Conservation (phyloP, 2,888 invertebrate genomes). For the Pyrocoelia pectoralis region DNA sequence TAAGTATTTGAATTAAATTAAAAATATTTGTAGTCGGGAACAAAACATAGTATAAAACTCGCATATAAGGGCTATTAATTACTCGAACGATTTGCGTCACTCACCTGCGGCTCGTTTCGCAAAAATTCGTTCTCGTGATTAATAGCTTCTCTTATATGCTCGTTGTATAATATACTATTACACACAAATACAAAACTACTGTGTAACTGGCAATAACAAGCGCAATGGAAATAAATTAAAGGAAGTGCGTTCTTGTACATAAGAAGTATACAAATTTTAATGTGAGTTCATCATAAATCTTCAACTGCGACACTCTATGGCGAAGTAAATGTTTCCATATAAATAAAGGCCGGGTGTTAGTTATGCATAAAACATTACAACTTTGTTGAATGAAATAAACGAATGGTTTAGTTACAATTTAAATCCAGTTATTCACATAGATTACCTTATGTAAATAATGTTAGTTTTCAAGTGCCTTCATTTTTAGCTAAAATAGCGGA, state of each 20-base stretch:
- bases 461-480: too few relatives aligned
- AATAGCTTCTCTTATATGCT: too few relatives aligned
- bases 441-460: background rate
- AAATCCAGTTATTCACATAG: conserved; percentile 1
- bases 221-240: conserved; percentile 20
- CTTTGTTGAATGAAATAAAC: conserved; percentile 16
- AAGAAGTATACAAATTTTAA: conserved; percentile 12
- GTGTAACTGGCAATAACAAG: conserved; percentile 9
- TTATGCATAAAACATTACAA: conserved; percentile 20
- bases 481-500: too few relatives aligned
- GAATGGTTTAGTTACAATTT: conserved; percentile 17
- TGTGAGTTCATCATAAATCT: conserved; percentile 25
- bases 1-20: too few relatives aligned
- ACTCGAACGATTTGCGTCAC: too few relatives aligned
- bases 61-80: too few relatives aligned
- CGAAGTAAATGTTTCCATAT: conserved; percentile 15
- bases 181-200: background rate
- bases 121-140: too few relatives aligned
- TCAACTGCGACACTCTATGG: conserved; percentile 19
- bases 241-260: conserved; percentile 2
- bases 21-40: too few relatives aligned
- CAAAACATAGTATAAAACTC: too few relatives aligned
- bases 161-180: too few relatives aligned
- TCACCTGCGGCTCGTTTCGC: too few relatives aligned
- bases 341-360: conserved; percentile 18